Conservation (phyloP, 1,140 invertebrate genomes). For the Ips nitidus region DNA sequence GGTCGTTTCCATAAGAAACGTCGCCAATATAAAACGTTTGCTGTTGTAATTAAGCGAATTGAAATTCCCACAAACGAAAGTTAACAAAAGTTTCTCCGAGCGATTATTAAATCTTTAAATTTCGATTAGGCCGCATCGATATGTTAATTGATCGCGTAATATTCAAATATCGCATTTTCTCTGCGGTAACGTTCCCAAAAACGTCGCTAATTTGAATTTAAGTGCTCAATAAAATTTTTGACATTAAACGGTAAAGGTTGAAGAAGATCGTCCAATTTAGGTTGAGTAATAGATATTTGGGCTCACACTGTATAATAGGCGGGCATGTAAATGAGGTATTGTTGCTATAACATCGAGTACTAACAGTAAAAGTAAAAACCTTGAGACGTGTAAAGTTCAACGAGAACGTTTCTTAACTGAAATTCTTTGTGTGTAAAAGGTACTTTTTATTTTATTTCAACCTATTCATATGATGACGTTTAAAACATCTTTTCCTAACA, state of each 20-base stretch:
- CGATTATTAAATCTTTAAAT: slow-evolving; percentile 23
- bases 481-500: too few relatives aligned
- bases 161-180: slow-evolving; percentile 17
- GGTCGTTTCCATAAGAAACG: too few relatives aligned
- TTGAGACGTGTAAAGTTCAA: slow-evolving; percentile 18
- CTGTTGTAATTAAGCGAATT: background rate
- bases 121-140: slow-evolving; percentile 16
- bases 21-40: too few relatives aligned
- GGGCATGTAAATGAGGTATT: slow-evolving; percentile 19
- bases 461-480: too few relatives aligned
- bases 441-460: background rate
- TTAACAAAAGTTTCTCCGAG: slow-evolving; percentile 6
- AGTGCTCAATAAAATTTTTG: slow-evolving; percentile 14
- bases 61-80: background rate
- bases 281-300: background rate
- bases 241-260: background rate
- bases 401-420: background rate
- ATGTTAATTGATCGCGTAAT: slow-evolving; percentile 18
- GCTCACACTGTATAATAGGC: background rate
- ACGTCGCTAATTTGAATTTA: slow-evolving; percentile 14
- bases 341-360: slow-evolving; percentile 13
- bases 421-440: background rate
- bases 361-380: slow-evolving; percentile 27
- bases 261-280: too few relatives aligned
- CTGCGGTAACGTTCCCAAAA: slow-evolving; percentile 1